phyloP scores from a whole-genome alignment of 2,888 invertebrate genomes.

The Synanthedon vespiformis region DNA sequence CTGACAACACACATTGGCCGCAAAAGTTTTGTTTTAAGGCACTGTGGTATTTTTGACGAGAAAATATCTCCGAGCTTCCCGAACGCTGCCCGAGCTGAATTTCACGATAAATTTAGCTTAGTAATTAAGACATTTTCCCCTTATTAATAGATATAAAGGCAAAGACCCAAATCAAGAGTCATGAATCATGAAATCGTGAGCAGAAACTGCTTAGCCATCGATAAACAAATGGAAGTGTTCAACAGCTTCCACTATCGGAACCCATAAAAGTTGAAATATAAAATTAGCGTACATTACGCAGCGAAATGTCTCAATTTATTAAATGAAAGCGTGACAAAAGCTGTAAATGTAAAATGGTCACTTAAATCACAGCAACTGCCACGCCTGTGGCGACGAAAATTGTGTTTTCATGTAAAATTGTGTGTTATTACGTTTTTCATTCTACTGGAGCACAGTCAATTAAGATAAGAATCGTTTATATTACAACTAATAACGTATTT shows the following conservation, averaged over 20 bases:
- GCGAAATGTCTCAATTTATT: conserved; percentile 55
- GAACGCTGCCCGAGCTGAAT: no score
- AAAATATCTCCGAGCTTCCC: no score
- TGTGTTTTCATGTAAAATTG: conserved; percentile 45
- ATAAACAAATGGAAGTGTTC: no score
- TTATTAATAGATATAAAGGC: no score
- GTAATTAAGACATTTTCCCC: no score
- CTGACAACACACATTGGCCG: no score
- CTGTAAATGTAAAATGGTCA: conserved; percentile 42
- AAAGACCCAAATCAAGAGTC: no score
- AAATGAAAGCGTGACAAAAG: conserved; percentile 48
- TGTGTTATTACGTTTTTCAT: conserved; percentile 24
- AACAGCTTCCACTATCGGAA: not conserved
- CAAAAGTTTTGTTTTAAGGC: no score
- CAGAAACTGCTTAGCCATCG: no score
- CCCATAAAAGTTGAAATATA: not conserved
- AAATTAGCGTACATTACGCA: conserved; percentile 13
- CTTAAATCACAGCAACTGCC: conserved; percentile 45
- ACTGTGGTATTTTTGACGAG: no score
- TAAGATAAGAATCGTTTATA: conserved; percentile 21
- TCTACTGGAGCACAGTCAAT: conserved; percentile 32
- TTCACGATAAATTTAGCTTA: no score
- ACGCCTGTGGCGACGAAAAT: conserved; percentile 38
- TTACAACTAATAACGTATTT: not conserved
- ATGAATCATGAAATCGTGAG: no score